Evolutionary conservation across 2,888 invertebrate genomes (phyloP), one percentile per base, ranked within the genome.

Genomic region (Nemoura dubitans): DNA sequence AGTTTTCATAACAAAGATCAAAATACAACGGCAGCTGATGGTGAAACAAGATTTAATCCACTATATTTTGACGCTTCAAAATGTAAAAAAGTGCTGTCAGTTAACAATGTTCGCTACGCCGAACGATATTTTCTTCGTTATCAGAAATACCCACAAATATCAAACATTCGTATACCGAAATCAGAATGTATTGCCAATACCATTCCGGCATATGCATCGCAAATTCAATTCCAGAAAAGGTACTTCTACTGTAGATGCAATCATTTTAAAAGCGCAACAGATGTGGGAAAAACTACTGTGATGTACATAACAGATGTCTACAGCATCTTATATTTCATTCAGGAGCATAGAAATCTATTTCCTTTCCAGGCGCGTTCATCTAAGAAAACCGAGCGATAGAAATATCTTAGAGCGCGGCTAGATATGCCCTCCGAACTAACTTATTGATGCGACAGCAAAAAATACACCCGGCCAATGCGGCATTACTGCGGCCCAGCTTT

Each of bases 261-360:
- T 59, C 59, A 59, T 59, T 21, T 59, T 59, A 59, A 59, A 59
- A 59, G 59, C 59, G 59, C 59, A 59, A 59, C 59, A 59, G 59
- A 59, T 59, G 59, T 21, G 59, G 21, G 59, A 59, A 59, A 59
- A 59, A 21, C 59, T 10, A 59, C 59, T 59, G 59, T 21, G 16
- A 59, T 10, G 21, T 59, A 59, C 59, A 59, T 59, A 59, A 59
- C 59, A 59, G 59, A 59, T 59, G 59, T 59, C 59, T 59, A 59
- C 59, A 59, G 59, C 59, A 59, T 59, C 59, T 59, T 59, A 59
- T 59, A 59, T 59, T 59, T 59, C 59, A 59, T 59, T 59, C 59
- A 59, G 59, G 14, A 59, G 59, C 10, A 36, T 59, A 59, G 59
- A 59, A 59, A 59, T 59, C 59, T 59, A 59, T 59, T 59, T 59